Evolutionary conservation across 2,797 vertebrate genomes (phyloP), one percentile per base, ranked within the genome.

Genomic region (Vipera latastei): DNA sequence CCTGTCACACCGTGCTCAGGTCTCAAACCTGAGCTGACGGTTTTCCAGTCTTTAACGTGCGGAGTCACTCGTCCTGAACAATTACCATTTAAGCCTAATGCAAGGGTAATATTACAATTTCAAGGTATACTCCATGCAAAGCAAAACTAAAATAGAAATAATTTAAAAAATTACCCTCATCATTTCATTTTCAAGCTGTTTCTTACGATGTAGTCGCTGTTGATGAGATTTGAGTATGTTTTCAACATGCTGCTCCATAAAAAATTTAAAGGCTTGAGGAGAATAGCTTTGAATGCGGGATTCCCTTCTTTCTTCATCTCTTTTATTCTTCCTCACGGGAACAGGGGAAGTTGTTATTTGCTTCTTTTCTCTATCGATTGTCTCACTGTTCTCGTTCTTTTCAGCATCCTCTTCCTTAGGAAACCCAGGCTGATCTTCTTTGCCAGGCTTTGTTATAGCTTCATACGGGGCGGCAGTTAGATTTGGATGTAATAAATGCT

Each of bases 201-300:
- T 99, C 96, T 99, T 99, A 96, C 99, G 98, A 78, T 99, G 98
- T 53, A 99, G 98, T 91, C 99, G 98, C 96, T 98, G 98, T 95
- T 99, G 99, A 93, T 99, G 99, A 94, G 99, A 99, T 96, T 99
- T 99, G 0, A 99, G 98, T 95, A 99, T 98, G 94, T 99, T 99
- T 97, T 99, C 99, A 93, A 99, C 99, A 0, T 99, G 99, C 73
- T 99, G 99, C 94, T 99, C 99, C 99, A 99, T 99, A 93, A 99
- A 99, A 97, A 99, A 99, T 96, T 99, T 99, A 96, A 99, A 99
- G 48, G 99, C 99, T 96, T 99, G 99, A 1, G 99, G 98, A 8
- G 99, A 99, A 65, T 99, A 99, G 91, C 98, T 98, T 0, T 98
- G 98, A 73, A 99, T 97, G n/a, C 98, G 97, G 92, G 98, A 98